Evolutionary conservation across 2,888 invertebrate genomes (phyloP).

Genomic region (Hemistola chrysoprasaria): DNA sequence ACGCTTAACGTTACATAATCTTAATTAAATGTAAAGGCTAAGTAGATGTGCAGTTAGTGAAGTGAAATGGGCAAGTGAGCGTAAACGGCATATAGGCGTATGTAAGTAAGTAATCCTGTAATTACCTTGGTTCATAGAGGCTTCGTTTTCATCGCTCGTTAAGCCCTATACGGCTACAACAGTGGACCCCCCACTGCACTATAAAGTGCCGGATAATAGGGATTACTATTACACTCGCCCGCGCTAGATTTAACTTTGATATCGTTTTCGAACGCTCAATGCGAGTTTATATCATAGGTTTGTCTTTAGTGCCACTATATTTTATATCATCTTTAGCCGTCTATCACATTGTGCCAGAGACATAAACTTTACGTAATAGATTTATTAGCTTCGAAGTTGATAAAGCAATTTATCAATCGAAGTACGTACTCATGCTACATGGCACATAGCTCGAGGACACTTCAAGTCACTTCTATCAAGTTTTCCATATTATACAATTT

Average conservation of each 20-base stretch:
- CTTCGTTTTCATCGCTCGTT: constrained; percentile 74
- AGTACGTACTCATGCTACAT: too few relatives aligned
- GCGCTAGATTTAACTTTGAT: constrained; percentile 60
- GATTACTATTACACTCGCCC: constrained; percentile 64
- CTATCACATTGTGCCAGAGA: too few relatives aligned
- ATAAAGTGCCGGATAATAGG: constrained; percentile 74
- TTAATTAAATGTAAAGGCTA: constrained; percentile 11
- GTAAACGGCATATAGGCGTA: constrained; percentile 36
- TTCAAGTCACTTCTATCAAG: too few relatives aligned
- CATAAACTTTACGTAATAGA: too few relatives aligned
- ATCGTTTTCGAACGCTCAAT: constrained; percentile 39
- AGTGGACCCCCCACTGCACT: constrained; percentile 63
- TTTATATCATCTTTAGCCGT: too few relatives aligned
- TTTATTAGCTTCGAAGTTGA: too few relatives aligned
- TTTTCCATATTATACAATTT: too few relatives aligned
- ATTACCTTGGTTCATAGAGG: constrained; percentile 64
- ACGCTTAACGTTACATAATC: too few relatives aligned
- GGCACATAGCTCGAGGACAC: too few relatives aligned
- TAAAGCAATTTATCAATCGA: too few relatives aligned
- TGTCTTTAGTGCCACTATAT: neutral
- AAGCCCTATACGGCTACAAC: constrained; percentile 67
- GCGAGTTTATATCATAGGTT: constrained; percentile 26
- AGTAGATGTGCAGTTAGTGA: constrained; percentile 20
- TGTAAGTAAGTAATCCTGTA: constrained; percentile 67
- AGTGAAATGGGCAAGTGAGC: constrained; percentile 18